Conservation (phyloP, 2,888 invertebrate species). For the Cheilosia grossa region DNA sequence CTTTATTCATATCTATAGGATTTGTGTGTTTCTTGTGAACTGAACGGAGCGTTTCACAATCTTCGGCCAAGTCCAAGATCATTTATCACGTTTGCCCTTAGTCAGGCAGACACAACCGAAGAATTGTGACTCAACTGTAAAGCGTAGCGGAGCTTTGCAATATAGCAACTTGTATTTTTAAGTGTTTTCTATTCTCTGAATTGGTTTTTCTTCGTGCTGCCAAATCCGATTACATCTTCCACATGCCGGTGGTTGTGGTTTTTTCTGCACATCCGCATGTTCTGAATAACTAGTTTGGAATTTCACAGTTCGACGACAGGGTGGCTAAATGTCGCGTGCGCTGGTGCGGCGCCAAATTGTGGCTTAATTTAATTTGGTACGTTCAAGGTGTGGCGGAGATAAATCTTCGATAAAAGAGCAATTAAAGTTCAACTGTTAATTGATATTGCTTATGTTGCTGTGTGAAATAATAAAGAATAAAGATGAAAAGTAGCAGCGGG, state of each 20-base stretch:
- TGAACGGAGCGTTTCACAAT: not conserved
- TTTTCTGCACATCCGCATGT: slow-evolving; percentile 5
- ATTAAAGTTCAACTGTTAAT: slow-evolving; percentile 19
- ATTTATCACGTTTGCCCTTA: slow-evolving; percentile 23
- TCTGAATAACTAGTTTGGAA: slow-evolving; percentile 33
- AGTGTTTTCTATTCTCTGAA: not conserved
- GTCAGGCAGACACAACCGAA: slow-evolving; percentile 18
- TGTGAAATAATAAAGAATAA: not conserved
- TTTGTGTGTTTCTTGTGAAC: slow-evolving; percentile 12
- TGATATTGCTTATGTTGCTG: slow-evolving; percentile 7
- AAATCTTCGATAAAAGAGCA: slow-evolving; percentile 21
- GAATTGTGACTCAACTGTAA: slow-evolving; percentile 13
- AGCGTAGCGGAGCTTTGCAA: not conserved
- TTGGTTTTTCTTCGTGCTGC: not conserved
- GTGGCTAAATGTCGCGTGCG: slow-evolving; percentile 38
- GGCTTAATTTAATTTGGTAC: slow-evolving; percentile 30
- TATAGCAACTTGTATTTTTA: slow-evolving; percentile 14
- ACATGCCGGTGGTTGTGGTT: slow-evolving; percentile 1
- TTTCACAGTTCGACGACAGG: slow-evolving; percentile 24
- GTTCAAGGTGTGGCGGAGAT: slow-evolving; percentile 6
- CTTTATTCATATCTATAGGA: not conserved
- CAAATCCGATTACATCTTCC: slow-evolving; percentile 26
- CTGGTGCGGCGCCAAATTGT: slow-evolving; percentile 29
- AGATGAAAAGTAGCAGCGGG: not conserved
- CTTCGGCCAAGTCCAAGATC: not conserved